Percentiles rank a stretch among this genome's conserved stretches.
Evolutionary conservation across 2,888 invertebrate species (phyloP).

Genomic region (Apomyelois bistriatella): DNA sequence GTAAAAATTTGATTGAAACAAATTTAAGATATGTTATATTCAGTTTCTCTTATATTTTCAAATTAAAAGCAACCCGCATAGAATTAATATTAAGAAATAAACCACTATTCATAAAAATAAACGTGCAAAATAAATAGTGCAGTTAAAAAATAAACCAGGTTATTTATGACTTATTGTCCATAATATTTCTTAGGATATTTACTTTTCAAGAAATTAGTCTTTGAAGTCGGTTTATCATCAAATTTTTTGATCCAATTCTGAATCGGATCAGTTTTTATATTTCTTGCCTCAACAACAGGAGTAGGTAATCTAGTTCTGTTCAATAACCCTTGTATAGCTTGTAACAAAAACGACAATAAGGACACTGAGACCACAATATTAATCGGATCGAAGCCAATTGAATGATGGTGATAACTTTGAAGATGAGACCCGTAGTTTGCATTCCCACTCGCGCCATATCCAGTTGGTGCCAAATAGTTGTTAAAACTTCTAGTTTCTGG

Average conservation of each 20-base stretch:
- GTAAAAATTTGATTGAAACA: too few relatives aligned
- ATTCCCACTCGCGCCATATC: conserved; percentile 54
- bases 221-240: conserved; percentile 38
- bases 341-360: conserved; percentile 64
- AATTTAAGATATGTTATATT: too few relatives aligned
- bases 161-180: not conserved
- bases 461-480: conserved; percentile 50
- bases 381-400: conserved; percentile 74
- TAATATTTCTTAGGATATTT: conserved; percentile 48
- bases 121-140: conserved; percentile 9
- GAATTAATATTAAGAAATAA: too few relatives aligned
- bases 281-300: conserved; percentile 60
- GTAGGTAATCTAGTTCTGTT: conserved; percentile 57
- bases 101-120: not conserved
- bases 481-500: conserved; percentile 50
- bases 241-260: conserved; percentile 51
- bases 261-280: conserved; percentile 32
- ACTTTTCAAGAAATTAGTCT: conserved; percentile 46
- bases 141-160: not conserved
- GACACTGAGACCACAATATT: conserved; percentile 74
- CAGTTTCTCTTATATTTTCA: too few relatives aligned
- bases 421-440: conserved; percentile 41
- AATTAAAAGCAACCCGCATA: too few relatives aligned
- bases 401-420: conserved; percentile 68
- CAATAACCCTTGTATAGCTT: conserved; percentile 67